Conservation (phyloP, 2,888 invertebrate species). For the Disparrhopalites patrizii region DNA sequence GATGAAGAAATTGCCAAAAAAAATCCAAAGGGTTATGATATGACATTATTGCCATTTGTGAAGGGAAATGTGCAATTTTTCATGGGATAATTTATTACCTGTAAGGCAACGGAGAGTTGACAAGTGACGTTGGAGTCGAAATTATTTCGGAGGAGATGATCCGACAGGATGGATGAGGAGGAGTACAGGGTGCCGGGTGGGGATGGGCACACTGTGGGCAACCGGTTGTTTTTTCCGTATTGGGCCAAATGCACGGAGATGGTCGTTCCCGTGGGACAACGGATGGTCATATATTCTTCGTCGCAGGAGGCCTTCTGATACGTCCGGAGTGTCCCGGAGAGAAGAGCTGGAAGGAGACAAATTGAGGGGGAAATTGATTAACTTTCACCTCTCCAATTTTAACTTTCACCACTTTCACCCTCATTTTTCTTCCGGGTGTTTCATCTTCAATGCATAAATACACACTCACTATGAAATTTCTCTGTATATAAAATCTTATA, state of each 20-base stretch:
- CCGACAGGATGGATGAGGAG: slow-evolving; percentile 35
- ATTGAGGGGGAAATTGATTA: not conserved
- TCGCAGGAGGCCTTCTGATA: slow-evolving; percentile 82
- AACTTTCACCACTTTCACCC: not conserved
- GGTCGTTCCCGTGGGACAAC: slow-evolving; percentile 81
- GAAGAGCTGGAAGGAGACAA: slow-evolving; percentile 65
- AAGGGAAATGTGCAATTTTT: too few relatives aligned
- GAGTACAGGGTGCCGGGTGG: too few relatives aligned
- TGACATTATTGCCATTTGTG: too few relatives aligned
- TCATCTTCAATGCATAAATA: too few relatives aligned
- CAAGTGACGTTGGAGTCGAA: slow-evolving; percentile 31
- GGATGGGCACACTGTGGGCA: slow-evolving; percentile 57
- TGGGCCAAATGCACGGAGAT: slow-evolving; percentile 88
- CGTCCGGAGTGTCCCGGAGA: slow-evolving; percentile 84
- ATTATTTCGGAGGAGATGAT: slow-evolving; percentile 40
- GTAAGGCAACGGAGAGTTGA: slow-evolving; percentile 40
- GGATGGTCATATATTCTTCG: slow-evolving; percentile 77
- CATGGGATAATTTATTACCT: slow-evolving; percentile 36
- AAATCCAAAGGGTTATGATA: too few relatives aligned
- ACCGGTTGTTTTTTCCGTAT: slow-evolving; percentile 68
- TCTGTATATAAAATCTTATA: not conserved
- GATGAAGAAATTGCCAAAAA: too few relatives aligned
- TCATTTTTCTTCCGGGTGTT: not conserved
- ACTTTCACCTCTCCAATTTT: not conserved
- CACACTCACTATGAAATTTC: too few relatives aligned